Percentiles rank a stretch among this genome's conserved stretches.
Conservation (phyloP, 2,888 invertebrate species). For the Griposia aprilina region DNA sequence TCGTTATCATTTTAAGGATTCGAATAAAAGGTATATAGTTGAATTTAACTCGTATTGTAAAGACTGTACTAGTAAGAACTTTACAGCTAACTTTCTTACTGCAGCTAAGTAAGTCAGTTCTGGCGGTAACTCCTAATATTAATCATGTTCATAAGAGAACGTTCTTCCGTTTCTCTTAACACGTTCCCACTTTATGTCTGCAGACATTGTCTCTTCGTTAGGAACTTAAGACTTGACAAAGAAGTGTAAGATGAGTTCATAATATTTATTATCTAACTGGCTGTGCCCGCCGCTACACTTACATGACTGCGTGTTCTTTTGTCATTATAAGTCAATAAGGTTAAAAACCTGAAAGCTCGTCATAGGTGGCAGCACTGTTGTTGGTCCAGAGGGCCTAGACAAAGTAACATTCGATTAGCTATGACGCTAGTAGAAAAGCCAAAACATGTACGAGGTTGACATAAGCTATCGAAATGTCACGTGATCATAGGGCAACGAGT, state of each 20-base stretch:
- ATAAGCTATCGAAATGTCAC: too few species aligned
- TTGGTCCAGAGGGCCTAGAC: too few species aligned
- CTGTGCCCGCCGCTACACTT: background rate
- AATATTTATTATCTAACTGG: background rate
- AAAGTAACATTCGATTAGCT: too few species aligned
- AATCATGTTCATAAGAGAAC: slow-evolving; percentile 51
- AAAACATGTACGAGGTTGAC: too few species aligned
- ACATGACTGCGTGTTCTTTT: background rate
- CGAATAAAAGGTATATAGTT: background rate
- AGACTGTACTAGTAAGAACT: background rate
- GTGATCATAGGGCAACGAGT: too few species aligned
- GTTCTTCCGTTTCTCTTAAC: slow-evolving; percentile 32
- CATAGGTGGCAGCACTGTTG: too few species aligned
- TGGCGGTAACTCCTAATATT: slow-evolving; percentile 42
- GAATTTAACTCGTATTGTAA: slow-evolving; percentile 3
- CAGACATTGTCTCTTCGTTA: slow-evolving; percentile 24
- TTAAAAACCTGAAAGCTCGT: too few species aligned
- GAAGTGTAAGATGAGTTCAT: slow-evolving; percentile 6
- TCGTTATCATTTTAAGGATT: background rate
- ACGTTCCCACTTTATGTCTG: slow-evolving; percentile 35
- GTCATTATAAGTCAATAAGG: background rate
- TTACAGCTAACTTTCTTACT: slow-evolving; percentile 30
- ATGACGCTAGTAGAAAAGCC: too few species aligned
- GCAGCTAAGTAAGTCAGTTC: slow-evolving; percentile 39
- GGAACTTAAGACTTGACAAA: background rate